Percentiles rank a stretch among this genome's conserved stretches.
Conservation (phyloP, 1,140 invertebrate genomes). For the Dolichoris vasculosae region DNA sequence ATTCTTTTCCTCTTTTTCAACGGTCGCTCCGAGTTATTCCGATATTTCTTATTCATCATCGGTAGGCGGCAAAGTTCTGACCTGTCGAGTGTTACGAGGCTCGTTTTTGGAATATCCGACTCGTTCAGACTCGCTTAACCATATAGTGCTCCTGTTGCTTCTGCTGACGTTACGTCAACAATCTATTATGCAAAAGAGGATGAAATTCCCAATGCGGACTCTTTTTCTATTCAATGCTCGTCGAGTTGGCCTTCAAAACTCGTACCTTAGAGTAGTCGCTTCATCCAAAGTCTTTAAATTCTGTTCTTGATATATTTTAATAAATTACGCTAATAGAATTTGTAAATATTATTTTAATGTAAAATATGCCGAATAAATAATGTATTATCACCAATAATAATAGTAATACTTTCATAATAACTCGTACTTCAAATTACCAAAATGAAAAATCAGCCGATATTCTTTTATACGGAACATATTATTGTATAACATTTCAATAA, state of each 20-base stretch:
- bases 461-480: too few species aligned
- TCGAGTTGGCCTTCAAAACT: neutral
- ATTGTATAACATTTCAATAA: too few species aligned
- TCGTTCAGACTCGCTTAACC: neutral
- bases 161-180: neutral
- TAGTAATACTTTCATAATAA: too few species aligned
- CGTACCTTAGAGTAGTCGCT: neutral
- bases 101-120: slow-evolving; percentile 9
- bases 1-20: slow-evolving; percentile 11
- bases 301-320: neutral
- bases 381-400: too few species aligned
- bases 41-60: slow-evolving; percentile 28
- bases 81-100: slow-evolving; percentile 10
- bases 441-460: too few species aligned
- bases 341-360: neutral
- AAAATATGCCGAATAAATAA: too few species aligned
- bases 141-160: neutral
- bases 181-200: slow-evolving; percentile 4
- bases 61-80: slow-evolving; percentile 21
- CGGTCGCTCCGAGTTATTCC: neutral
- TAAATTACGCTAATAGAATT: neutral
- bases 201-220: neutral
- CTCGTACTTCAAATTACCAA: too few species aligned
- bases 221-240: slow-evolving; percentile 16
- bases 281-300: neutral